Evolutionary conservation across 1,140 invertebrate genomes (phyloP).

Genomic region (Bicyclus anynana): DNA sequence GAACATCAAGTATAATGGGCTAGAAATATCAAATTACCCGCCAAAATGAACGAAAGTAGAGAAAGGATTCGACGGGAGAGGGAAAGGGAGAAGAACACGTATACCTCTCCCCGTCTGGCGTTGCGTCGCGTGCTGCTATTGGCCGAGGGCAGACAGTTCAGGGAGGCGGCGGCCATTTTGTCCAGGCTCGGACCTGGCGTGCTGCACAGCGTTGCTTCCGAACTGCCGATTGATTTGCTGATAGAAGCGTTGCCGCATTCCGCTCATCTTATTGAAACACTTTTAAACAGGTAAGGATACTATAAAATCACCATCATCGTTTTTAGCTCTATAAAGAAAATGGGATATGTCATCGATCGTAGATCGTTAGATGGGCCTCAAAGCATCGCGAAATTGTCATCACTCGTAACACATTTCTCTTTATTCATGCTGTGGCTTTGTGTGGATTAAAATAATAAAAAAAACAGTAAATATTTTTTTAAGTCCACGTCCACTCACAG

Average conservation of each 20-base stretch:
- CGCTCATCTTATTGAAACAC: slow-evolving; percentile 89
- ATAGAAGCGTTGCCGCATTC: slow-evolving; percentile 92
- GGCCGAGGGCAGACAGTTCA: slow-evolving; percentile 87
- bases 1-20: slow-evolving; percentile 48
- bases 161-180: slow-evolving; percentile 88
- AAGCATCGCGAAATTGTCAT: no score
- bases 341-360: no score
- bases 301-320: no score
- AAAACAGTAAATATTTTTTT: no score
- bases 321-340: no score
- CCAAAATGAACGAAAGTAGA: slow-evolving; percentile 78
- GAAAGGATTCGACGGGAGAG: slow-evolving; percentile 78
- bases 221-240: slow-evolving; percentile 91
- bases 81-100: slow-evolving; percentile 78
- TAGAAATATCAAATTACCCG: slow-evolving; percentile 36
- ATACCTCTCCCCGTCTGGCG: slow-evolving; percentile 85
- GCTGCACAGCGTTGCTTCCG: slow-evolving; percentile 83
- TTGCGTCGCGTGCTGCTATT: slow-evolving; percentile 84
- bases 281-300: slow-evolving; percentile 85
- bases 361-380: no score
- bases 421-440: no score
- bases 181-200: slow-evolving; percentile 85
- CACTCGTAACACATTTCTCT: no score
- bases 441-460: no score
- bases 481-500: no score